phyloP scores from a whole-genome alignment of 2,797 vertebrate species.

The Fundulus diaphanus region DNA sequence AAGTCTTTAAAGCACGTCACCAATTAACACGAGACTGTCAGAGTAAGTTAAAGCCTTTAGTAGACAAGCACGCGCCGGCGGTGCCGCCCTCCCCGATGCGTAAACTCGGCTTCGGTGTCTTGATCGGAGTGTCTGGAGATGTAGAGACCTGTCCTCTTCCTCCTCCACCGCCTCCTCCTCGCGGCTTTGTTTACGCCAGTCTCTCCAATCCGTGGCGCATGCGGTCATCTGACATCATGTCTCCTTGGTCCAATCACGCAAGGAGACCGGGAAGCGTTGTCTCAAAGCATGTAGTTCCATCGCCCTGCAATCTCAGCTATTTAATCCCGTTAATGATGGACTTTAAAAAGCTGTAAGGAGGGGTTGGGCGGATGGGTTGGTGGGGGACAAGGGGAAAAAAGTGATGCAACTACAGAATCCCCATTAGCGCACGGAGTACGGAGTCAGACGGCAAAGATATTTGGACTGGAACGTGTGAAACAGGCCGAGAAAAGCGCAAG shows the following conservation, averaged over 20 bases:
- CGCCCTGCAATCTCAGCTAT: conserved; percentile 73
- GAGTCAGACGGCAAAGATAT: conserved; percentile 51
- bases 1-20: conserved; percentile 54
- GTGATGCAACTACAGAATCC: conserved; percentile 62
- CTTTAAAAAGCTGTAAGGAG: conserved; percentile 56
- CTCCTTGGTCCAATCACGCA: conserved; percentile 81
- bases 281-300: conserved; percentile 49
- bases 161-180: conserved; percentile 68
- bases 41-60: conserved; percentile 66
- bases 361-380: background rate
- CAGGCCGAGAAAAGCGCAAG: background rate
- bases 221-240: conserved; percentile 77
- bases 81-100: conserved; percentile 68
- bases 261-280: conserved; percentile 52
- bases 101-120: conserved; percentile 73
- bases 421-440: conserved; percentile 23
- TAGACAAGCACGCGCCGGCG: conserved; percentile 56
- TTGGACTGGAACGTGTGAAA: conserved; percentile 24
- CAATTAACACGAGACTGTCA: conserved; percentile 63
- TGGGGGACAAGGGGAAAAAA: conserved; percentile 53
- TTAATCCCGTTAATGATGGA: conserved; percentile 77
- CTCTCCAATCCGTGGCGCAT: conserved; percentile 78
- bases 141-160: conserved; percentile 81
- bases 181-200: conserved; percentile 82
- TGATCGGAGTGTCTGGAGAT: conserved; percentile 78